Conservation (phyloP, 2,888 invertebrate species). For the Ptilodon capucinus region DNA sequence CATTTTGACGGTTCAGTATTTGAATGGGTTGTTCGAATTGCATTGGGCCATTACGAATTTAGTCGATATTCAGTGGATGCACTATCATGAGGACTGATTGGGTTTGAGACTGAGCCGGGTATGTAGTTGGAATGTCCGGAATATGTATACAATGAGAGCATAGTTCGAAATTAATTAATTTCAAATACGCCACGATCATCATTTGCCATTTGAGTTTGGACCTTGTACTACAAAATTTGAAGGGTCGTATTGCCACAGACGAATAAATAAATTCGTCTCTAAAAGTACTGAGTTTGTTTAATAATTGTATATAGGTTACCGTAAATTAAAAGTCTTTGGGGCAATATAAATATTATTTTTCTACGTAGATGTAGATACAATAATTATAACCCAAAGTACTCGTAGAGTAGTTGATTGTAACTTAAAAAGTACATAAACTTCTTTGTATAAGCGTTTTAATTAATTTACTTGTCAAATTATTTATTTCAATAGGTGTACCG, state of each 20-base stretch:
- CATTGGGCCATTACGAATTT: constrained; percentile 19
- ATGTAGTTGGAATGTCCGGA: constrained; percentile 22
- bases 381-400: not conserved
- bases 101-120: constrained; percentile 14
- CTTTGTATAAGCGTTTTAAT: too few relatives aligned
- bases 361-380: constrained; percentile 22
- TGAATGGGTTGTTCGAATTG: constrained; percentile 4
- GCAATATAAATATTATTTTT: constrained; percentile 26
- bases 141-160: constrained; percentile 12
- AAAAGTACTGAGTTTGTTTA: not conserved
- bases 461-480: too few relatives aligned
- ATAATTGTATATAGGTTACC: constrained; percentile 16
- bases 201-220: not conserved
- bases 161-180: not conserved
- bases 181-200: not conserved
- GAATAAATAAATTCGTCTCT: not conserved
- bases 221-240: not conserved
- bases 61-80: constrained; percentile 28
- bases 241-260: not conserved
- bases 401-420: not conserved
- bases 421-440: too few relatives aligned
- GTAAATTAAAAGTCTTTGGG: constrained; percentile 6
- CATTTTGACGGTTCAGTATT: too few relatives aligned
- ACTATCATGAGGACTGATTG: constrained; percentile 22
- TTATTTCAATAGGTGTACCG: not conserved